Base-by-base conservation (phyloP, 2,888 invertebrate species). In the Eudemis profundana region DNA sequence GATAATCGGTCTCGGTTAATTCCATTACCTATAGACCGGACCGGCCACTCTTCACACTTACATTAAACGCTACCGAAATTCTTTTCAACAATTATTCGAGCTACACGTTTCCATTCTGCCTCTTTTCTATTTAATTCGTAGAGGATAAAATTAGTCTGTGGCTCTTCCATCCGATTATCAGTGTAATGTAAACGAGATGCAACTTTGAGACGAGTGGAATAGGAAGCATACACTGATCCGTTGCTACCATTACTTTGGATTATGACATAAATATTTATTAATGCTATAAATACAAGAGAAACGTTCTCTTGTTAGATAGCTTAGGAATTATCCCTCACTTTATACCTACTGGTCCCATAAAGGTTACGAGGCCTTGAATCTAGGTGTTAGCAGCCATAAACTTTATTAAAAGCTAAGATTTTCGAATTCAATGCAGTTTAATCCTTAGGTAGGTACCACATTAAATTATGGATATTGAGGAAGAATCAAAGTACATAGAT, bases 231-330 rank as follows among this genome's bases (percentile, higher is more conserved):
- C 54, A 46, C 19, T 50, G 66, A 75, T 77, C 75, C 78, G 70
- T 74, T 66, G 76, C 74, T 72, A 72, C 78, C 79, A 83, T 86
- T 83, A 81, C 81, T 77, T 77, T 70, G 82, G 84, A 86, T 86
- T 86, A 86, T 86, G 84, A 83, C 80, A 84, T 85, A 84, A 86
- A 85, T 84, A 85, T 84, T 83, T 83, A 85, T 85, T 78, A 83
- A 76, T 68, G 76, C 78, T 79, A 83, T 85, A 86, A 85, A 86
- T 85, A 82, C 75, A 74, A 74, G 77, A 74, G 74, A 72, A 76
- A 75, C 70, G 72, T 73, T 78, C 77, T 75, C 78, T 65, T 65
- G 69, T 70, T 66, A 68, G 70, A 65, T 60, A 70, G 74, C 69
- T 77, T 70, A 61, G 78, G 78, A 76, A 78, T 82, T 82, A 82